phyloP scores from a whole-genome alignment of 2,113 vertebrate genomes.

The Ciconia stormi region DNA sequence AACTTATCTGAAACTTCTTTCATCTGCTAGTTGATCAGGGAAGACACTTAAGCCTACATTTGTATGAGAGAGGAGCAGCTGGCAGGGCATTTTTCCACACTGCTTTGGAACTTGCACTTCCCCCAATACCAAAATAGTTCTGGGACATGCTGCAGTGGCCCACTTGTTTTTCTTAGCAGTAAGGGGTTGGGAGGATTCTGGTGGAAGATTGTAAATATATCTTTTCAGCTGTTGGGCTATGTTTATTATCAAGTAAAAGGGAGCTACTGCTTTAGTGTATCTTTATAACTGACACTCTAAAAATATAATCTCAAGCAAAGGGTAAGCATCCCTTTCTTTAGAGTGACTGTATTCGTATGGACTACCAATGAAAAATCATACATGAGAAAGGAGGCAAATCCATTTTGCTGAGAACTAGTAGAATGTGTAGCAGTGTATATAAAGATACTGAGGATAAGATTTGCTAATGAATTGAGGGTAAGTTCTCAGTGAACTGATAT shows the following conservation, averaged over 20 bases:
- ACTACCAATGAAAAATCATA: background rate
- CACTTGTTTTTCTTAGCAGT: conserved; percentile 57
- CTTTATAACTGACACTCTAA: conserved; percentile 49
- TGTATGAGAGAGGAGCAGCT: conserved; percentile 36
- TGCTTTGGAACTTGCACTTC: conserved; percentile 56
- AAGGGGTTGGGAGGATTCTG: conserved; percentile 45
- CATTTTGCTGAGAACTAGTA: background rate
- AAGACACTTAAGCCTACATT: background rate
- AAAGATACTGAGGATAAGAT: background rate
- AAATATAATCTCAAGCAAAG: conserved; percentile 47
- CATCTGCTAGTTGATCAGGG: background rate
- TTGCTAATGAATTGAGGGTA: background rate
- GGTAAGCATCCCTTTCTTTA: conserved; percentile 2
- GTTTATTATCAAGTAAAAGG: conserved; percentile 59
- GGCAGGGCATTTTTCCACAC: conserved; percentile 51
- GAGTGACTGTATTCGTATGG: background rate
- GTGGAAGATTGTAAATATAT: conserved; percentile 59
- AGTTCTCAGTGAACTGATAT: background rate
- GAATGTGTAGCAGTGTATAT: background rate
- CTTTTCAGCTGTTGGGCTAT: conserved; percentile 65
- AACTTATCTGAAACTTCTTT: background rate
- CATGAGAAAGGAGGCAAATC: background rate
- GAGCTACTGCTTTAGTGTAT: conserved; percentile 45
- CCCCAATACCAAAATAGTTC: conserved; percentile 56
- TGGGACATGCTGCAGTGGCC: conserved; percentile 38